Evolutionary conservation across 2,888 invertebrate genomes (phyloP).

Genomic region (Heliconius cydno): DNA sequence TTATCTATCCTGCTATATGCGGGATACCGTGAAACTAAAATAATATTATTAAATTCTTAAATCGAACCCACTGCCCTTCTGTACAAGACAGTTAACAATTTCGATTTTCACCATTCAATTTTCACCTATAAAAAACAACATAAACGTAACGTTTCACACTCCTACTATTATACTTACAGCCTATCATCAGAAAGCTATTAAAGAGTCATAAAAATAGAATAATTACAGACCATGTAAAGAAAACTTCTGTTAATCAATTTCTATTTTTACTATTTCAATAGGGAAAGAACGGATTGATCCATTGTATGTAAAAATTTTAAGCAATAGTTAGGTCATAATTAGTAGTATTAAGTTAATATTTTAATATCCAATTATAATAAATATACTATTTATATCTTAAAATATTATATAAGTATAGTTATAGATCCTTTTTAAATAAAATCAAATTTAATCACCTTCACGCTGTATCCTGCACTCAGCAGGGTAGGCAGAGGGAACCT

Average conservation of each 20-base stretch:
- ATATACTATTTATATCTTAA: too few species aligned
- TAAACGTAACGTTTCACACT: not conserved
- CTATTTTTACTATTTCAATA: slow-evolving; percentile 9
- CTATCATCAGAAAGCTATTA: slow-evolving; percentile 3
- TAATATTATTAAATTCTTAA: not conserved
- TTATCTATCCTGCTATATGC: not conserved
- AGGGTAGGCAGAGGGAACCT: too few species aligned
- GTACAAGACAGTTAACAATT: not conserved
- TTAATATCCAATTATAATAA: too few species aligned
- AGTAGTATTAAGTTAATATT: too few species aligned
- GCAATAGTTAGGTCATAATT: not conserved
- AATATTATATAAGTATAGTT: too few species aligned
- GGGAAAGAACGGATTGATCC: slow-evolving; percentile 1
- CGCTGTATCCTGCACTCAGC: too few species aligned
- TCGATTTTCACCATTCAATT: not conserved
- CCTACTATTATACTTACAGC: not conserved
- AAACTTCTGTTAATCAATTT: slow-evolving; percentile 33
- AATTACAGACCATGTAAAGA: slow-evolving; percentile 1
- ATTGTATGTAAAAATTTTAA: slow-evolving; percentile 31
- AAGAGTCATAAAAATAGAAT: not conserved
- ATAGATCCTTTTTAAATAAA: too few species aligned
- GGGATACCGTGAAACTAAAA: not conserved
- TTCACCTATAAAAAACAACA: not conserved
- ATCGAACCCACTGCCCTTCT: not conserved
- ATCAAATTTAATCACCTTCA: too few species aligned